Base-by-base conservation (phyloP, 2,113 vertebrate species). In the Mellivora capensis region DNA sequence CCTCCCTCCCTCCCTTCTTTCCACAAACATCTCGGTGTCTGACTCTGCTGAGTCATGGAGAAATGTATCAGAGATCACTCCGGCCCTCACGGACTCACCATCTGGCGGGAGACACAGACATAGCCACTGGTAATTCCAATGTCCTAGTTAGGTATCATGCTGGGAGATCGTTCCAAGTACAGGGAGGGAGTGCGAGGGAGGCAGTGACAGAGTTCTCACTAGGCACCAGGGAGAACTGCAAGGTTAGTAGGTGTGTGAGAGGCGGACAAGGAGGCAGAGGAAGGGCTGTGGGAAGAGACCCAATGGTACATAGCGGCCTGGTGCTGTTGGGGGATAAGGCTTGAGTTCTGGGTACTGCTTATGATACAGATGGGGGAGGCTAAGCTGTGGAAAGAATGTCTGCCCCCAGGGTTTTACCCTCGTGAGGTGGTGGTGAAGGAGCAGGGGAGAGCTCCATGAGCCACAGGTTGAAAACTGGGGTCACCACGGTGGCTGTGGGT, bases 81-180 rank as follows among this genome's bases (percentile, higher is more conserved):
- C 29, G 47, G 29, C 59, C 47, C 27, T 94, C 64, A 42, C 1
- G 17, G 54, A 61, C 47, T 37, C 83, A 88, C 27, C 80, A 64
- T 91, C 67, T 96, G 54, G 47, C 90, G 72, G 84, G 72, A 93
- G 64, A 74, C 34, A 61, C 57, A 52, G 62, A 81, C 76, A 79
- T 31, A 20, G 25, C 69, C 23, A 54, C 69, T 17, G 23, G 67
- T 42, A 44, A 62, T 62, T 71, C 3, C 0, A 31, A 39, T 42
- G 27, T 77, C 62, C 90, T 39, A 64, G 67, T 86, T 85, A 39
- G 49, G 42, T 47, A 25, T 74, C 17, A 1, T 23, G 59, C 86
- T 91, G 64, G 52, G 64, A 86, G 39, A 72, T 10, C 64, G 20
- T 77, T 77, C 25, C 27, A n/a, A 92, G 37, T 29, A 9, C 47